A percentile compares a stretch with the other conserved stretches of the same genome.
Conservation (phyloP, 2,888 invertebrate genomes). For the Tenodera sinensis region DNA sequence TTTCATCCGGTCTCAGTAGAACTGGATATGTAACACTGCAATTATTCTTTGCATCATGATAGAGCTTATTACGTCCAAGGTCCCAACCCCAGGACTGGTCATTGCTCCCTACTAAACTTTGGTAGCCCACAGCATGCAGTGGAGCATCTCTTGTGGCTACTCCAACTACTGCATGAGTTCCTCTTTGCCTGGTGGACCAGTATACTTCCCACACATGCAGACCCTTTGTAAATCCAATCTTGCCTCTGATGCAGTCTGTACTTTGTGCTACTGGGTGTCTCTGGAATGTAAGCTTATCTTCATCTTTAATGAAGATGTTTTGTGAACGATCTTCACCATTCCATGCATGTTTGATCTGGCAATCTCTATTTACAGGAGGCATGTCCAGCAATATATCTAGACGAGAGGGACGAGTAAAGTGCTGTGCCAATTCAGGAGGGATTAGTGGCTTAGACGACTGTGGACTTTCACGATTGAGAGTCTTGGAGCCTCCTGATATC, state of each 20-base stretch:
- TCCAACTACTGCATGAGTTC: slow-evolving; percentile 98
- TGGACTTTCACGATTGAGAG: slow-evolving; percentile 83
- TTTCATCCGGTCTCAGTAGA: slow-evolving; percentile 90
- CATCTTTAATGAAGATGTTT: slow-evolving; percentile 99
- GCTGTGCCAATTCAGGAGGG: slow-evolving; percentile 83
- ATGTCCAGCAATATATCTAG: slow-evolving; percentile 95
- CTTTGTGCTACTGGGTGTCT: slow-evolving; percentile 96
- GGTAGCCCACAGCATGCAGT: slow-evolving; percentile 95
- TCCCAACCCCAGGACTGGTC: slow-evolving; percentile 99
- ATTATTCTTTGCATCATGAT: slow-evolving; percentile 89
- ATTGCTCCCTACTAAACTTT: slow-evolving; percentile 92
- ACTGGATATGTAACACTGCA: slow-evolving; percentile 88
- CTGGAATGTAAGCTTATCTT: slow-evolving; percentile 97
- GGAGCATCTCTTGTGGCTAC: slow-evolving; percentile 94
- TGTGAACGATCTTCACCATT: slow-evolving; percentile 94
- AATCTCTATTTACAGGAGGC: slow-evolving; percentile 87
- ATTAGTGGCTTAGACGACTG: slow-evolving; percentile 84
- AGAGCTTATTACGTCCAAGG: slow-evolving; percentile 85
- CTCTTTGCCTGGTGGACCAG: slow-evolving; percentile 95
- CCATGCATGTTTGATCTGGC: slow-evolving; percentile 93
- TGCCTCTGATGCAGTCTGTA: slow-evolving; percentile 98
- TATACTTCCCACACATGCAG: slow-evolving; percentile 98
- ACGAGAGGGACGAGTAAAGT: slow-evolving; percentile 87
- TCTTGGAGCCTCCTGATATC: slow-evolving; percentile 66
- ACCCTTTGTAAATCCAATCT: slow-evolving; percentile 88